Evolutionary conservation across 2,888 invertebrate species (phyloP).

Genomic region (Drosophila maculinotata): DNA sequence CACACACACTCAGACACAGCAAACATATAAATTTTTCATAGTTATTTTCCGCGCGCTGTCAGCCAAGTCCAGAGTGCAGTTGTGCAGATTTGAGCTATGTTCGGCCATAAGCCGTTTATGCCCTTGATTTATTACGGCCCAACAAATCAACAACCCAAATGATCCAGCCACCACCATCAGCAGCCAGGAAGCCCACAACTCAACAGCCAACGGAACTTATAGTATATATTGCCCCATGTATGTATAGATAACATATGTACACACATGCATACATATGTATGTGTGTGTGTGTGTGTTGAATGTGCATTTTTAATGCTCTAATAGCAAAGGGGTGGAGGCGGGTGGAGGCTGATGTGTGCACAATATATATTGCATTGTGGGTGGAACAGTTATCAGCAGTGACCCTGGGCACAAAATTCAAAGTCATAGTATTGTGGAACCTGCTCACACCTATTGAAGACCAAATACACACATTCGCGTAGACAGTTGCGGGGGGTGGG

Average conservation of each 20-base stretch:
- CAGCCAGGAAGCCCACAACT: constrained; percentile 10
- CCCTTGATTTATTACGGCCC: constrained; percentile 65
- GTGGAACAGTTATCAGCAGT: not conserved
- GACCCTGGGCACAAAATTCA: constrained; percentile 1
- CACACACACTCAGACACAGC: not conserved
- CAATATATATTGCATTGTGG: not conserved
- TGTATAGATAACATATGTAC: not conserved
- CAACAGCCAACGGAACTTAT: constrained; percentile 2
- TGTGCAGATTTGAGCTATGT: constrained; percentile 41
- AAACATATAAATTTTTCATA: constrained; percentile 44
- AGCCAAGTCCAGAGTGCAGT: constrained; percentile 32
- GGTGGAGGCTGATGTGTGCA: too few relatives aligned
- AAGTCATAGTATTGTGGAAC: not conserved
- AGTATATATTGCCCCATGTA: not conserved
- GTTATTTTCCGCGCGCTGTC: constrained; percentile 47
- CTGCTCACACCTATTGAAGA: not conserved
- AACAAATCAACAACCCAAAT: constrained; percentile 60
- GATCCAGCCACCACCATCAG: constrained; percentile 18
- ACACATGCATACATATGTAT: not conserved
- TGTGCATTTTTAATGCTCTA: constrained; percentile 23
- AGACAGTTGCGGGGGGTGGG: not conserved
- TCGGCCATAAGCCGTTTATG: constrained; percentile 69
- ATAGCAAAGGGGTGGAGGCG: not conserved
- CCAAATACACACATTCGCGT: too few relatives aligned
- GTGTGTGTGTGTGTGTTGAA: constrained; percentile 5